These are phyloP conservation scores for Spheniscus mendiculus DNA, from an alignment of 2,113 vertebrate genomes.

Conservation along the genomic window DNA sequence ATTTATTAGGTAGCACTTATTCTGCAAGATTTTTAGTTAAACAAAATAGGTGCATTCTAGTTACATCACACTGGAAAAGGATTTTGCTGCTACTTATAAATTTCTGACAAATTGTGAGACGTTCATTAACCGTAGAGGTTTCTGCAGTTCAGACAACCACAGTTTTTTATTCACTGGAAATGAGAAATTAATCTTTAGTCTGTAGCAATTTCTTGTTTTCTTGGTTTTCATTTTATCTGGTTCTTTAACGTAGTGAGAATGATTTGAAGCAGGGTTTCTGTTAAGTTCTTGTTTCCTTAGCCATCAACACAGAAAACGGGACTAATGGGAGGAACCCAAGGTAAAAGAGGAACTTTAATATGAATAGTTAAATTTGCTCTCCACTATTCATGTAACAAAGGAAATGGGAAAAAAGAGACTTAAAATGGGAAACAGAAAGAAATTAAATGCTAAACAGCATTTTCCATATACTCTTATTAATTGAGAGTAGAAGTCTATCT, in stretches of 20 bases:
- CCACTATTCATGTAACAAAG: not conserved
- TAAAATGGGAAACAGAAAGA: not conserved
- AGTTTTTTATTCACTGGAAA: not conserved
- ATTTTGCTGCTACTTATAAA: not conserved
- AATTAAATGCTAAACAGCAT: not conserved
- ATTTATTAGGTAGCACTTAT: not conserved
- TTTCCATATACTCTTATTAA: not conserved
- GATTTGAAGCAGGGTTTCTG: not conserved
- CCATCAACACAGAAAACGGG: not conserved
- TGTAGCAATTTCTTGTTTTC: not conserved
- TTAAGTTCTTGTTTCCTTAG: not conserved
- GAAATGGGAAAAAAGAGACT: not conserved
- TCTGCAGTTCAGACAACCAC: not conserved
- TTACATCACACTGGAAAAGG: not conserved
- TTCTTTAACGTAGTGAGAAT: not conserved
- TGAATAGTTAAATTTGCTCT: not conserved
- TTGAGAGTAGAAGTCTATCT: not conserved
- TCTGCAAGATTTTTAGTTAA: not conserved
- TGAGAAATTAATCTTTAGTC: not conserved
- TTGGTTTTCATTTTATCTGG: not conserved
- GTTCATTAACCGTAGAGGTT: not conserved
- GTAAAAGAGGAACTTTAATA: not conserved
- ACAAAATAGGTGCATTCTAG: not conserved
- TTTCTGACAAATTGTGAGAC: not conserved
- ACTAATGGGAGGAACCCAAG: not conserved